Conservation (phyloP, 2,113 vertebrate genomes). For the Zapornia atra region DNA sequence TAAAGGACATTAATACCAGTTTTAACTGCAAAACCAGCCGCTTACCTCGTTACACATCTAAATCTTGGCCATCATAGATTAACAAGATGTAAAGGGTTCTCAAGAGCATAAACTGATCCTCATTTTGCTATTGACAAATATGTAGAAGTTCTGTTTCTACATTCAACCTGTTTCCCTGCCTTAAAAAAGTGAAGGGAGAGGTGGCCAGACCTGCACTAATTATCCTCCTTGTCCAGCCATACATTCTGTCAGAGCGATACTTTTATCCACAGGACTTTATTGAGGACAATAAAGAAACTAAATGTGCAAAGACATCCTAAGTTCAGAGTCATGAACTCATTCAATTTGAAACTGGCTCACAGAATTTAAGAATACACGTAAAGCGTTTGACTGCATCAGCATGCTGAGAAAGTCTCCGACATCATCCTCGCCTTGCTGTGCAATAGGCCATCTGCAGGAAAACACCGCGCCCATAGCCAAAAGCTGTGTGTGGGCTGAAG, state of each 20-base stretch:
- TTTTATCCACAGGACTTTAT: background rate
- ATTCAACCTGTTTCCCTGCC: conserved; percentile 9
- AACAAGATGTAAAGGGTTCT: conserved; percentile 61
- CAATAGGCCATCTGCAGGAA: background rate
- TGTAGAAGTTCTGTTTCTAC: conserved; percentile 1
- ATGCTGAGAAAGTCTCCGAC: background rate
- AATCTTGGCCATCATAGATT: conserved; percentile 29
- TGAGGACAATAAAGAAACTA: background rate
- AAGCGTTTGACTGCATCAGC: background rate
- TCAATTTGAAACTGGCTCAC: background rate
- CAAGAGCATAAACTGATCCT: conserved; percentile 46
- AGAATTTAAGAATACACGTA: background rate
- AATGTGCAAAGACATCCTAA: background rate
- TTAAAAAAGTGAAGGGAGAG: background rate
- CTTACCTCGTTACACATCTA: conserved; percentile 39
- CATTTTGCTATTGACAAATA: conserved; percentile 40
- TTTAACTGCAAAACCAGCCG: conserved; percentile 41
- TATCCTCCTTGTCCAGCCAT: background rate
- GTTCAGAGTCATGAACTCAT: background rate
- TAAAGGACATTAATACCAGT: background rate
- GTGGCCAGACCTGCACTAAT: background rate
- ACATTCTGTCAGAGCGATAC: background rate
- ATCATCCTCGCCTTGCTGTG: background rate
- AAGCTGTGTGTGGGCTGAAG: conserved; percentile 1
- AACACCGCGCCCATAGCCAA: background rate